Evolutionary conservation across 2,797 vertebrate species (phyloP).

Genomic region (Hozukius guyotensis): DNA sequence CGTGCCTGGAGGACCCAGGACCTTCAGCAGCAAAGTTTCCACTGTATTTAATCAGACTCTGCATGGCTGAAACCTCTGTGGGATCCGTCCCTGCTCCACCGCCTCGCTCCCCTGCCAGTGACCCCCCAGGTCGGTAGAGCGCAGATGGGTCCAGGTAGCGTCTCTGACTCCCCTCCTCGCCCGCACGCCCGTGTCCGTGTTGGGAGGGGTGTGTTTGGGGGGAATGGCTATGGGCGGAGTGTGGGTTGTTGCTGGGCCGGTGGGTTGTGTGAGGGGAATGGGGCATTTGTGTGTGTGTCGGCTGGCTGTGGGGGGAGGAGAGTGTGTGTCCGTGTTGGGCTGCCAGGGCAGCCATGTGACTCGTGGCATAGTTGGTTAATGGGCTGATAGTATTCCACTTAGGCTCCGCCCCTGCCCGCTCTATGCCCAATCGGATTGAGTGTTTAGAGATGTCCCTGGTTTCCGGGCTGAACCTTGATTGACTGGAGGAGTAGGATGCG

Average conservation of each 20-base stretch:
- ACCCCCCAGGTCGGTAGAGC: slow-evolving; percentile 75
- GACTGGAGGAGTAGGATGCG: slow-evolving; percentile 70
- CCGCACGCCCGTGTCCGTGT: slow-evolving; percentile 72
- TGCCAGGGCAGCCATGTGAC: slow-evolving; percentile 92
- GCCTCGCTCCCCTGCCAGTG: slow-evolving; percentile 63
- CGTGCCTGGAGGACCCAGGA: slow-evolving; percentile 76
- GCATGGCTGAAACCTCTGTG: slow-evolving; percentile 93
- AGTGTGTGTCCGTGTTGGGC: slow-evolving; percentile 89
- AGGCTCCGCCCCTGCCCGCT: slow-evolving; percentile 82
- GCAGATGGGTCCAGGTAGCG: slow-evolving; percentile 87
- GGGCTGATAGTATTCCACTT: slow-evolving; percentile 94
- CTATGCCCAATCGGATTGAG: slow-evolving; percentile 81
- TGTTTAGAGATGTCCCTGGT: slow-evolving; percentile 87
- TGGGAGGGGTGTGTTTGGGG: slow-evolving; percentile 67
- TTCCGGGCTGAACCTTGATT: slow-evolving; percentile 86
- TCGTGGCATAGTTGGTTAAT: slow-evolving; percentile 91
- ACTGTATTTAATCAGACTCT: slow-evolving; percentile 97
- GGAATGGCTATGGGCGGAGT: slow-evolving; percentile 68
- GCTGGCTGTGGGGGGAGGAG: slow-evolving; percentile 65
- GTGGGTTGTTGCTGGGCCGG: slow-evolving; percentile 50
- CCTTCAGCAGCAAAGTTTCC: slow-evolving; percentile 92
- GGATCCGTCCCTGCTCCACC: slow-evolving; percentile 69
- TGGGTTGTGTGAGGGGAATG: slow-evolving; percentile 67
- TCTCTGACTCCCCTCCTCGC: slow-evolving; percentile 89
- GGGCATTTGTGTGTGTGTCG: slow-evolving; percentile 56